These are phyloP conservation scores for Paguma larvata DNA, from an alignment of 2,797 vertebrate genomes.

Conservation along the genomic window DNA sequence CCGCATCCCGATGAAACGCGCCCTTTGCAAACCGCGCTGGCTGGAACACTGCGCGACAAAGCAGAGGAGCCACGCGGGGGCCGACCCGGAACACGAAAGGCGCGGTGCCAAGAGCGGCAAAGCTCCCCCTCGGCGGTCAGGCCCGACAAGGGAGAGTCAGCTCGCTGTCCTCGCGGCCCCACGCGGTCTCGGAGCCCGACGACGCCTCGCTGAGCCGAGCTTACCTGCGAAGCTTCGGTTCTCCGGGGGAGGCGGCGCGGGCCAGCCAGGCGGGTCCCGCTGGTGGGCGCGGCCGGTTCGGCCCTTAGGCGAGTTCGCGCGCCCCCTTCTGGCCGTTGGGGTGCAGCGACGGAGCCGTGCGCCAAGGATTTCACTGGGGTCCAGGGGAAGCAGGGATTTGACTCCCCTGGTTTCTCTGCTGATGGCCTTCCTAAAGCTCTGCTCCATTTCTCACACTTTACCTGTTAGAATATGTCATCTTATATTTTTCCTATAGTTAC, in stretches of 20 bases:
- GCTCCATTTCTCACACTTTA: not conserved
- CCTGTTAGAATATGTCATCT: not conserved
- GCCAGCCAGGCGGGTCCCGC: not conserved
- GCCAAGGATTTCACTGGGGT: fast-evolving
- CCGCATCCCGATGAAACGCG: not conserved
- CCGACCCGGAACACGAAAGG: not conserved
- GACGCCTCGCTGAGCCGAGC: not conserved
- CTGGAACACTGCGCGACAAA: not conserved
- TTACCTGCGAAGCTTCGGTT: too few species aligned
- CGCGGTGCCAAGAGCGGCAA: not conserved
- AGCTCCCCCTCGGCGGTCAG: not conserved
- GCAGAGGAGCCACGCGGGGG: not conserved
- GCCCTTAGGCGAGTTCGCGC: not conserved
- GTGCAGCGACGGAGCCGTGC: not conserved
- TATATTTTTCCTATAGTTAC: not conserved
- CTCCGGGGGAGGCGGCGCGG: too few species aligned
- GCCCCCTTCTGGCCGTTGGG: not conserved
- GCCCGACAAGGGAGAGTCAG: not conserved
- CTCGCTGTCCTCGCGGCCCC: not conserved
- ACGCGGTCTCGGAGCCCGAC: not conserved
- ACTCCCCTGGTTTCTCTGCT: not conserved
- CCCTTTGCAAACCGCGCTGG: not conserved
- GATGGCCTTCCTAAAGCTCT: too few species aligned
- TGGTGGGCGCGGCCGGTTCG: not conserved
- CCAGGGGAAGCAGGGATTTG: not conserved